Evolutionary conservation across 2,113 vertebrate genomes (phyloP), one percentile per base, ranked within the genome.

Genomic region (Erythrolamprus reginae): DNA sequence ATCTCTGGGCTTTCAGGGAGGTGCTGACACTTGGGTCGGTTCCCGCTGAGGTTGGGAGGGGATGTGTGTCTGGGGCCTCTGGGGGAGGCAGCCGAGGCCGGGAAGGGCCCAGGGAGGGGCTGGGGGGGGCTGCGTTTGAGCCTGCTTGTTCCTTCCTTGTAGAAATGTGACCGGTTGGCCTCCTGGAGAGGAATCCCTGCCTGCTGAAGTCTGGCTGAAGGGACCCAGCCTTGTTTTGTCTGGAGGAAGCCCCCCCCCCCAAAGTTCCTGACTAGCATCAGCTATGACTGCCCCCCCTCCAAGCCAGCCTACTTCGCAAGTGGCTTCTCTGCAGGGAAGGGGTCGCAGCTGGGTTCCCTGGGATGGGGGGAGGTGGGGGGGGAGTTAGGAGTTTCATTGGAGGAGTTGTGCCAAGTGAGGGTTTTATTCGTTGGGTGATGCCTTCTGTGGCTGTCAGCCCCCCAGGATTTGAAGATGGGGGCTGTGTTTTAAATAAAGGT

Each of bases 121-220:
- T 19, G 19, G 23, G 28, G 17, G 6, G 4, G 3, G 28, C 26
- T 33, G 26, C 5, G 0, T 5, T 19, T 88, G 89, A 65, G 45
- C 82, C 28, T 0, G 1, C 1, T 0, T 13, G 23, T 50, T 12
- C 4, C n/a, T 55, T 87, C 23, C 53, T 53, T 15, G 52, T 93
- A 96, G 96, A 94, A 82, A 96, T 96, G 95, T 96, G 93, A 96
- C 89, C 4, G 0, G 82, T 38, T 84, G 2, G 23, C 52, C 33
- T 87, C 53, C 0, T 1, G 56, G 26, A 17, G 0, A 50, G 6
- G 0, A 50, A 1, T 42, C 9, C 1, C 24, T 38, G 21, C n/a
- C 53, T 47, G 70, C 77, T 52, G 48, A 9, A 1, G 7, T 77
- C 65, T 77, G 6, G n/a, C 65, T 77, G 65, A 77, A 77, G 19